Conservation (phyloP, 2,113 vertebrate genomes). For the Acinonyx jubatus region DNA sequence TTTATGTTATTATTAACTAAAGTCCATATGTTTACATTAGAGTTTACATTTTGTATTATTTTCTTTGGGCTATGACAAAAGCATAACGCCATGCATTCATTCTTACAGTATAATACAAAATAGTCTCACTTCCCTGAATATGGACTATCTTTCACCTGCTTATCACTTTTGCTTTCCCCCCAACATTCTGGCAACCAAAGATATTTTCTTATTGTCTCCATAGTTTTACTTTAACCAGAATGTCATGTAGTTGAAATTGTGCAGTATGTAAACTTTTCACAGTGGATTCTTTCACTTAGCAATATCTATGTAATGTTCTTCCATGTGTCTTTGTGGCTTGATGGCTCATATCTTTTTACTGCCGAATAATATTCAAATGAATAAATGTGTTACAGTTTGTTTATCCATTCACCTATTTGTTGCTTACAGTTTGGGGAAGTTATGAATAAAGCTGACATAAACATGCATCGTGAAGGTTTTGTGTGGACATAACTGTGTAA, state of each 20-base stretch:
- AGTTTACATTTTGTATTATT: neutral
- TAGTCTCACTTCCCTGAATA: neutral
- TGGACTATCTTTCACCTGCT: neutral
- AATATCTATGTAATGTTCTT: neutral
- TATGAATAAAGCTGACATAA: neutral
- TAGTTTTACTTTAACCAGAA: neutral
- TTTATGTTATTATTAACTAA: neutral
- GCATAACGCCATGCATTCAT: neutral
- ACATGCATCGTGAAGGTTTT: neutral
- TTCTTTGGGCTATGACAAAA: neutral
- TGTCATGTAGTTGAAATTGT: neutral
- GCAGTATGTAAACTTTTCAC: neutral
- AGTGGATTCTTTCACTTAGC: neutral
- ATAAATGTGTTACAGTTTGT: neutral
- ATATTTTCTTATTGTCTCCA: neutral
- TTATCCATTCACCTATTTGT: neutral
- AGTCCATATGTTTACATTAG: neutral
- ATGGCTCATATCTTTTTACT: neutral
- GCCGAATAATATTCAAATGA: neutral
- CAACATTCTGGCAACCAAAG: neutral
- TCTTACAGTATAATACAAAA: neutral
- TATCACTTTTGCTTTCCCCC: neutral
- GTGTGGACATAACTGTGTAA: neutral
- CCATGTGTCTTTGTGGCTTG: neutral
- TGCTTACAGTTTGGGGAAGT: neutral